These are phyloP conservation scores for Platorchestia sp. DNA, from an alignment of 1,140 invertebrate genomes.

Conservation along the genomic window DNA sequence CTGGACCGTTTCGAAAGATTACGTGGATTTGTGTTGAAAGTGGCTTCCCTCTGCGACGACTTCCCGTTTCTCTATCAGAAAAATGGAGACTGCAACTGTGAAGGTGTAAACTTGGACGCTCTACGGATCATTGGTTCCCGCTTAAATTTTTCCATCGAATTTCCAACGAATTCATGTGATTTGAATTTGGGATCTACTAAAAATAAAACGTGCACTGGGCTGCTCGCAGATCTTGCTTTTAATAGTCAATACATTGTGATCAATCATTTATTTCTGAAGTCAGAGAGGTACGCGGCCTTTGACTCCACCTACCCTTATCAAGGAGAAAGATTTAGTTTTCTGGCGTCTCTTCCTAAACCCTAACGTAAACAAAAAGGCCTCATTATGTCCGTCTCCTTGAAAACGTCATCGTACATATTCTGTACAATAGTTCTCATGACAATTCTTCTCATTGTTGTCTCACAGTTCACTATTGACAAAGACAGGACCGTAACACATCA, in stretches of 20 bases:
- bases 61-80: slow-evolving; percentile 59
- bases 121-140: slow-evolving; percentile 55
- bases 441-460: not conserved
- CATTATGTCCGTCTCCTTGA: slow-evolving; percentile 54
- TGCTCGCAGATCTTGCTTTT: slow-evolving; percentile 61
- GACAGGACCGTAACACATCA: not conserved
- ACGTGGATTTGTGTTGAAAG: not conserved
- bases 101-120: slow-evolving; percentile 57
- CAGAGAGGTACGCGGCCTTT: slow-evolving; percentile 55
- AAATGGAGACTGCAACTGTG: not conserved
- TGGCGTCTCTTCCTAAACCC: slow-evolving; percentile 55
- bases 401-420: slow-evolving; percentile 47
- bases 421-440: slow-evolving; percentile 17
- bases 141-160: slow-evolving; percentile 57
- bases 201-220: slow-evolving; percentile 62
- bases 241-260: slow-evolving; percentile 58
- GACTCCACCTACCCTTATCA: slow-evolving; percentile 61
- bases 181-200: slow-evolving; percentile 59
- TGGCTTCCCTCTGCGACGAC: slow-evolving; percentile 57
- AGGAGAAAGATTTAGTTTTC: slow-evolving; percentile 62
- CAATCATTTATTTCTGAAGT: slow-evolving; percentile 58
- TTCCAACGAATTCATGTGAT: slow-evolving; percentile 43
- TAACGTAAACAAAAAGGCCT: slow-evolving; percentile 56
- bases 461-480: not conserved
- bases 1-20: slow-evolving; percentile 47